Conservation (phyloP, 2,888 invertebrate species). For the Chrysodeixis includens region DNA sequence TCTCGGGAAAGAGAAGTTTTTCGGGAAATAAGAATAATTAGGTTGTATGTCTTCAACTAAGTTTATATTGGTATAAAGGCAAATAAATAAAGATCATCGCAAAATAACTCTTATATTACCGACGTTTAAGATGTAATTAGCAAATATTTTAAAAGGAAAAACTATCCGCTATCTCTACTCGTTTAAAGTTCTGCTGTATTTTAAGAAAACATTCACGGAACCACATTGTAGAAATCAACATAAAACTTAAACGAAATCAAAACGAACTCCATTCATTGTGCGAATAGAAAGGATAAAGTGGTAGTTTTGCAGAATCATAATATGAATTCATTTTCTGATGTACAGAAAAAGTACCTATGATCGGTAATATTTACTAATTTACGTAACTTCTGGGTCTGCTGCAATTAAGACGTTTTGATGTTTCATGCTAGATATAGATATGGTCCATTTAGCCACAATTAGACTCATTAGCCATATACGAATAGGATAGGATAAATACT, state of each 20-base stretch:
- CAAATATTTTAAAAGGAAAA: not conserved
- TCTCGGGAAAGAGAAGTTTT: too few species aligned
- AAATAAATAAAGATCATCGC: not conserved
- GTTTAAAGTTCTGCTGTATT: not conserved
- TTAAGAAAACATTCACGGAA: conserved; percentile 4
- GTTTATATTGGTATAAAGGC: not conserved
- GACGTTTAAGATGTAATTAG: not conserved
- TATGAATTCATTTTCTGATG: not conserved
- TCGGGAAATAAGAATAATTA: too few species aligned
- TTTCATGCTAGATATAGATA: too few species aligned
- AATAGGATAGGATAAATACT: too few species aligned
- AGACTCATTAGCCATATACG: too few species aligned
- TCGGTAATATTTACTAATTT: too few species aligned
- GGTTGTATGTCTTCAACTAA: too few species aligned
- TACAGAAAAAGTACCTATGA: too few species aligned
- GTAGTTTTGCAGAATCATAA: conserved; percentile 1
- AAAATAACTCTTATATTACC: not conserved
- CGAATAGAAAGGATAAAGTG: conserved; percentile 35
- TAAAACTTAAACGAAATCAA: conserved; percentile 36
- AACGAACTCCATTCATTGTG: conserved; percentile 37
- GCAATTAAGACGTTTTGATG: too few species aligned
- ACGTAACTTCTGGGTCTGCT: too few species aligned
- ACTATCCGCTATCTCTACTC: not conserved
- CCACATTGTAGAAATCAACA: conserved; percentile 13
- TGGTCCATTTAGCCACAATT: too few species aligned